phyloP scores from a whole-genome alignment of 2,113 vertebrate species.

The Micromys minutus region DNA sequence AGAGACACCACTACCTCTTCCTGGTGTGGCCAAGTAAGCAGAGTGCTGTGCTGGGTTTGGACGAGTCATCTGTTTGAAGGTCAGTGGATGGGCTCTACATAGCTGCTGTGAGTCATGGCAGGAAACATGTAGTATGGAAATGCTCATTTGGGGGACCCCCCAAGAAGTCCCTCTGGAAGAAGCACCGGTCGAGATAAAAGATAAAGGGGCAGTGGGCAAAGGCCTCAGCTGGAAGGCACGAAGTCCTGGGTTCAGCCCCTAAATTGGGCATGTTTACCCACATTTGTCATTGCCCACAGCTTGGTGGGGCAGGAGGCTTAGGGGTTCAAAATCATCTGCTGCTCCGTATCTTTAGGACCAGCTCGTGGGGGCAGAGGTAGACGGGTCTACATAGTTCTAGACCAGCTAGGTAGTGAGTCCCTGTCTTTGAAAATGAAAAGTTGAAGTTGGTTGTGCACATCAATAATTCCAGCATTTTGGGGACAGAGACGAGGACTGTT shows the following conservation, averaged over 20 bases:
- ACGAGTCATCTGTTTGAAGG: background rate
- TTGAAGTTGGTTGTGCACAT: background rate
- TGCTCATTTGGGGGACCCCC: background rate
- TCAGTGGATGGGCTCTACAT: background rate
- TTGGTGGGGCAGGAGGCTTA: background rate
- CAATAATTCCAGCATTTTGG: background rate
- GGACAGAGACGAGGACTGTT: background rate
- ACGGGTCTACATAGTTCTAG: too few species aligned
- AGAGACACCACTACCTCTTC: background rate
- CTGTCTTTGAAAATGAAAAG: background rate
- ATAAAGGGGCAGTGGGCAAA: background rate
- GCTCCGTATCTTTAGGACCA: background rate
- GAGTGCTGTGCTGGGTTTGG: background rate
- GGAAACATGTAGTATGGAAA: background rate
- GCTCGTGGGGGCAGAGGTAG: background rate
- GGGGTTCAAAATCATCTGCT: background rate
- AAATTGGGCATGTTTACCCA: background rate
- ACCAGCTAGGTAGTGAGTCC: background rate
- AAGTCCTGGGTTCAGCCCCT: background rate
- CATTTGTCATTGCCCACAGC: background rate
- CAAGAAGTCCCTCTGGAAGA: background rate
- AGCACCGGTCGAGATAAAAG: background rate
- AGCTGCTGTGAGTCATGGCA: background rate
- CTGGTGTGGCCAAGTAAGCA: background rate
- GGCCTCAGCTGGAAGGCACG: background rate